A percentile compares a stretch with the other conserved stretches of the same genome.
phyloP scores from a whole-genome alignment of 2,888 invertebrate species.

The Drosophila lacicola region DNA sequence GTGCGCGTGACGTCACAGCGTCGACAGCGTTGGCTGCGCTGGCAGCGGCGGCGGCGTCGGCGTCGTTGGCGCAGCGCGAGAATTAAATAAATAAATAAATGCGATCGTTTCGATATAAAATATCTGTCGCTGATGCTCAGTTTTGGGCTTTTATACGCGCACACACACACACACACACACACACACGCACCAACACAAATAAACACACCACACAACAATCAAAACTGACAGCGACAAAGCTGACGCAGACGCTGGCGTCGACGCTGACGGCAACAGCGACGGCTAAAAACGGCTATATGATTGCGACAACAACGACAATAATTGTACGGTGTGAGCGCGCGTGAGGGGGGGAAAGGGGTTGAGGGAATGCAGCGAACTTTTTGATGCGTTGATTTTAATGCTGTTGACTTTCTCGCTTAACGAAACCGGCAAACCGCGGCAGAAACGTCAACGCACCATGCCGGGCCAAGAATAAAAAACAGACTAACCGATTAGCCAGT shows the following conservation, averaged over 20 bases:
- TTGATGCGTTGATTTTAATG: conserved; percentile 36
- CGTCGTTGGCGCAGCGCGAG: conserved; percentile 11
- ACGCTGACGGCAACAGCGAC: conserved; percentile 28
- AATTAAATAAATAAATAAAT: conserved; percentile 62
- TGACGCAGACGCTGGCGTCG: conserved; percentile 17
- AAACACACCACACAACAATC: conserved; percentile 40
- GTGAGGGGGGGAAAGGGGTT: not conserved
- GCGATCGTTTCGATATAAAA: conserved; percentile 37
- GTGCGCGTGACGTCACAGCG: conserved; percentile 63
- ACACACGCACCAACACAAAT: conserved; percentile 24
- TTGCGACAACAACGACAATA: conserved; percentile 65
- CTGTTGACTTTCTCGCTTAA: conserved; percentile 11
- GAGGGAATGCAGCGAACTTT: conserved; percentile 22
- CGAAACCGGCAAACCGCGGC: conserved; percentile 45
- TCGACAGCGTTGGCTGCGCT: not conserved
- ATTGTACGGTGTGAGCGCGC: not conserved
- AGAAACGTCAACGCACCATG: conserved; percentile 63
- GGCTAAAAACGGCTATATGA: conserved; percentile 69
- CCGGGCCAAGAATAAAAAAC: conserved; percentile 77
- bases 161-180: conserved; percentile 18
- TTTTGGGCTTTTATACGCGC: conserved; percentile 40
- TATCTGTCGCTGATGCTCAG: conserved; percentile 24
- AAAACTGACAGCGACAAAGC: conserved; percentile 39
- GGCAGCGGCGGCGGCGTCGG: not conserved
- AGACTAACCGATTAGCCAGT: conserved; percentile 74